phyloP scores from a whole-genome alignment of 2,113 vertebrate species.

The Petrocephalus microphthalmus region DNA sequence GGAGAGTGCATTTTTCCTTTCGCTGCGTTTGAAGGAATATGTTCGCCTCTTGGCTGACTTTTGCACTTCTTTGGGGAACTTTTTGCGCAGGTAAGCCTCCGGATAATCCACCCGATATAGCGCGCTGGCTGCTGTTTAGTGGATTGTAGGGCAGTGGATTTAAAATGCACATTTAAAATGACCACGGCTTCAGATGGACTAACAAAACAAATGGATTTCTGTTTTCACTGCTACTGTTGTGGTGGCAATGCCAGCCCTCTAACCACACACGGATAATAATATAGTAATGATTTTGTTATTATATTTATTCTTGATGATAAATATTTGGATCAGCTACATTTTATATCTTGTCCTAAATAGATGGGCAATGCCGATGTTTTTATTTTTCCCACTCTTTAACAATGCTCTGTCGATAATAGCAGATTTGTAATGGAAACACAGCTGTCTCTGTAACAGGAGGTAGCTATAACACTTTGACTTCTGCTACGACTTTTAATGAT shows the following conservation, averaged over 20 bases:
- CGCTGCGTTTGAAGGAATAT: constrained; percentile 56
- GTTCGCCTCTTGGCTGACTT: constrained; percentile 64
- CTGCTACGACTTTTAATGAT: background rate
- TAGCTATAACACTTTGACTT: constrained; percentile 7
- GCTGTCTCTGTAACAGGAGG: background rate
- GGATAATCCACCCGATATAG: background rate
- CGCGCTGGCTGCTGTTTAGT: background rate
- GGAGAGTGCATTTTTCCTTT: constrained; percentile 36
- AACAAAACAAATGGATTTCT: background rate
- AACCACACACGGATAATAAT: background rate
- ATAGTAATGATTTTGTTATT: background rate
- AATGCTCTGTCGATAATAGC: background rate
- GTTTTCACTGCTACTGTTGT: background rate
- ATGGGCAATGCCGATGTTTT: background rate
- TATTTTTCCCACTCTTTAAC: background rate
- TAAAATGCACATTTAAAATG: constrained; percentile 6
- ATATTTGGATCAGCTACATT: background rate
- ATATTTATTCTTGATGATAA: background rate
- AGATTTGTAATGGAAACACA: background rate
- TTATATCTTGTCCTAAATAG: background rate
- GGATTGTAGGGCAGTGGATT: background rate
- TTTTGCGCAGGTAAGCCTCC: constrained; percentile 70
- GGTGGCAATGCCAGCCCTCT: background rate
- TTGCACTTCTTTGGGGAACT: constrained; percentile 72
- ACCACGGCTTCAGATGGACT: background rate